Percentiles rank a stretch among this genome's conserved stretches.
Evolutionary conservation across 2,113 vertebrate species (phyloP).

Genomic region (Xiphias gladius): DNA sequence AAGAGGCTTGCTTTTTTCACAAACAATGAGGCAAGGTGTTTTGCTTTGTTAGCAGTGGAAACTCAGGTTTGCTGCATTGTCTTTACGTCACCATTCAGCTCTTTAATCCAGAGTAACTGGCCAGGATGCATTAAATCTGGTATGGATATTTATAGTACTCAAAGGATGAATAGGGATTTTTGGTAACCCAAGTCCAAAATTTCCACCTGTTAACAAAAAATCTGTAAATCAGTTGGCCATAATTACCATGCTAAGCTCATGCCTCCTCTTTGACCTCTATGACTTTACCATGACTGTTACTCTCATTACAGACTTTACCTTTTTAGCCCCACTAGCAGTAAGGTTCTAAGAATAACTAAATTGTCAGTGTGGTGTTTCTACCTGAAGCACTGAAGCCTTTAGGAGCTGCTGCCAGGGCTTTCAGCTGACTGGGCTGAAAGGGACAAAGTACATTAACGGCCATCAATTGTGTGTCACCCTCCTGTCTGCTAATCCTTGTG

Average conservation of each 20-base stretch:
- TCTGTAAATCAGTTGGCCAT: background rate
- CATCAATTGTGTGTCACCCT: constrained; percentile 37
- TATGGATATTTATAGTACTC: no score
- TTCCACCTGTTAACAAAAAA: background rate
- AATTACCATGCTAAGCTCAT: background rate
- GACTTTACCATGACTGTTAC: background rate
- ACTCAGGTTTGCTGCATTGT: no score
- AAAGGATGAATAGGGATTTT: no score
- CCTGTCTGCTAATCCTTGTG: constrained; percentile 16
- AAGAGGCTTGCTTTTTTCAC: no score
- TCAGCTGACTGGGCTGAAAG: background rate
- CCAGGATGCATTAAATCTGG: no score
- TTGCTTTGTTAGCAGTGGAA: no score
- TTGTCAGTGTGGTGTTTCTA: background rate
- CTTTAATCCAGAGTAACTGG: no score
- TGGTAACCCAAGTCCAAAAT: no score
- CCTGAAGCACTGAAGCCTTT: background rate
- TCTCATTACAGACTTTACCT: background rate
- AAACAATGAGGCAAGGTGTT: no score
- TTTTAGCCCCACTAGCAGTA: background rate
- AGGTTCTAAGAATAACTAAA: background rate
- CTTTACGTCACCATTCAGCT: no score
- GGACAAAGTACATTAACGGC: background rate
- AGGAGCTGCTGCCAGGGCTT: background rate
- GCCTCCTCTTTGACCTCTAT: background rate